phyloP scores from a whole-genome alignment of 2,888 invertebrate genomes.

The Catocala nupta region DNA sequence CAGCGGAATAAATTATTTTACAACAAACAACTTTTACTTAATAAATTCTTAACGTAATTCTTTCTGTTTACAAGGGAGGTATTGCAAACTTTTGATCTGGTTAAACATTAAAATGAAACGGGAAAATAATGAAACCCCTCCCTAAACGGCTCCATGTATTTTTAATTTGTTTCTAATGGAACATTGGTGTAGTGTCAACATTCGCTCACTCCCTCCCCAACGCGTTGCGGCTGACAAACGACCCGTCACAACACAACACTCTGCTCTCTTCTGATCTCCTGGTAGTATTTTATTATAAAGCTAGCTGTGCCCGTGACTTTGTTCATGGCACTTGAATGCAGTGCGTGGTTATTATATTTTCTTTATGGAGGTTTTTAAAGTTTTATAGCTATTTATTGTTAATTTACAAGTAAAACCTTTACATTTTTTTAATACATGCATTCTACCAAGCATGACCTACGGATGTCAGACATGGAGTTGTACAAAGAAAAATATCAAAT shows the following conservation, averaged over 20 bases:
- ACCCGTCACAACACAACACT: slow-evolving; percentile 19
- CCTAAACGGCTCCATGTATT: slow-evolving; percentile 19
- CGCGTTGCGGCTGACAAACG: slow-evolving; percentile 28
- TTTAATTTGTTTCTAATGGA: slow-evolving; percentile 23
- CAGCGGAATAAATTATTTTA: slow-evolving; percentile 4
- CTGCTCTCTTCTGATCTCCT: slow-evolving; percentile 22
- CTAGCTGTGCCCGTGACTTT: not conserved
- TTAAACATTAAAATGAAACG: slow-evolving; percentile 11
- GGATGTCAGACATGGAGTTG: too few relatives aligned
- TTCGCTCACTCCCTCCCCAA: slow-evolving; percentile 6
- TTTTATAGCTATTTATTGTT: too few relatives aligned
- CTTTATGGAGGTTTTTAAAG: too few relatives aligned
- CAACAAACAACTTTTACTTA: slow-evolving; percentile 11
- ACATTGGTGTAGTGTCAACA: slow-evolving; percentile 18
- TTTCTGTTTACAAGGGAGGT: slow-evolving; percentile 3
- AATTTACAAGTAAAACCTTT: too few relatives aligned
- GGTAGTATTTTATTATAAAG: slow-evolving; percentile 17
- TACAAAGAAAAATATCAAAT: too few relatives aligned
- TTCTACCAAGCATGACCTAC: too few relatives aligned
- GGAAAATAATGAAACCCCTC: slow-evolving; percentile 9
- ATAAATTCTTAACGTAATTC: slow-evolving; percentile 14
- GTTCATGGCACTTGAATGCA: too few relatives aligned
- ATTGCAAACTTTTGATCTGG: slow-evolving; percentile 10
- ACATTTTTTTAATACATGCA: too few relatives aligned
- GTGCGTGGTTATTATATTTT: too few relatives aligned